Base-by-base conservation (phyloP, 30 jellyfish, hydroid and myxozoan genomes). In the Cassiopea andromeda region DNA sequence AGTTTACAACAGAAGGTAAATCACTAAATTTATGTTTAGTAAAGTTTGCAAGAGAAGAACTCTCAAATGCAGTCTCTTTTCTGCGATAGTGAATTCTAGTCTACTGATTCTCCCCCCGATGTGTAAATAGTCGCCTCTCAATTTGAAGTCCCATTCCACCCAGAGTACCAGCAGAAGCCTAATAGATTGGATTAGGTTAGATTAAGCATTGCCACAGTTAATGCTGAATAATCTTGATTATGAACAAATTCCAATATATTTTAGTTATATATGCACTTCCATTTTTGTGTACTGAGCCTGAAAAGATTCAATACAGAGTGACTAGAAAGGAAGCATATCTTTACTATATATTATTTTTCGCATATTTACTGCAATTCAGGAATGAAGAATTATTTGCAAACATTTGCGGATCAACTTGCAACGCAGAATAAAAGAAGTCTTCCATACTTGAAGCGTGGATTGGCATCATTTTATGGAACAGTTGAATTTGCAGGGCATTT, bases 381-480 rank as follows among this genome's bases (percentile, higher is more conserved):
- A 7, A 81, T 66, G 80, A 57, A 38, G 13, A 46, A 47, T 14
- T 75, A 75, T 44, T 75, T 75, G 83, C 61, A 66, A n/a, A 81
- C 78, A 4, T 48, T 44, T 48, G 18, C 89, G 44, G 38, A 45
- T 49, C 83, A 68, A 27, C 83, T 75, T 58, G 7, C 67, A 46
- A 58, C 8, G 3, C 83, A 75, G 1, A 75, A 75, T 49, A 75
- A 75, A 13, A 13, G 67, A 75, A 58, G 83, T 46, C 44, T 75
- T 6, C 19, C 44, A 14, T 75, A 10, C 67, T 46, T 75, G 83
- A 75, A 68, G 46, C 43, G 44, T 46, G 83, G 46, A 75, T 10
- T 75, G 47, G 8, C 83, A 10, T 75, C 83, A 75, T 75, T 75
- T 13, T 75, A 75, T 75, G 83, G 83, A 67, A 46, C 7, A 1